Conservation (phyloP, 2,888 invertebrate species). For the Synanthedon tipuliformis region DNA sequence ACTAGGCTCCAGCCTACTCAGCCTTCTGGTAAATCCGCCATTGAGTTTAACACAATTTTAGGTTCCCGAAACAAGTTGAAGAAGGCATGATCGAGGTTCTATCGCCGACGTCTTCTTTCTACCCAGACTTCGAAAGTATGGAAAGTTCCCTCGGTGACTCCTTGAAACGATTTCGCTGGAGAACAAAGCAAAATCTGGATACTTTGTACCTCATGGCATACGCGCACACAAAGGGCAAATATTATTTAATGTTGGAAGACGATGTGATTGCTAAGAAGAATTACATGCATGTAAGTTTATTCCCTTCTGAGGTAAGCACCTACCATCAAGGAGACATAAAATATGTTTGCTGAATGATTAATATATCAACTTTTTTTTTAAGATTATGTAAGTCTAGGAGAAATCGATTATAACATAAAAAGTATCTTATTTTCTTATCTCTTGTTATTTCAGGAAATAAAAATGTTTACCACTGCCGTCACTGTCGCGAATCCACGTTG, state of each 20-base stretch:
- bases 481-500: conserved; percentile 74
- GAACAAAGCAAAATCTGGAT: conserved; percentile 95
- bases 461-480: conserved; percentile 22
- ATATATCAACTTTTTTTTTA: too few species aligned
- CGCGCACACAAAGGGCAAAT: conserved; percentile 86
- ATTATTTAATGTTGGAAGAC: conserved; percentile 94
- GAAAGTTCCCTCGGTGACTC: conserved; percentile 87
- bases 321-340: too few species aligned
- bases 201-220: conserved; percentile 95
- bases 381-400: too few species aligned
- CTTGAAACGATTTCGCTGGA: conserved; percentile 86
- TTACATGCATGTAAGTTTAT: conserved; percentile 81
- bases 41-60: too few species aligned
- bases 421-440: too few species aligned
- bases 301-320: background rate
- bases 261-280: conserved; percentile 90
- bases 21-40: too few species aligned
- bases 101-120: conserved; percentile 85
- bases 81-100: conserved; percentile 90
- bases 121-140: conserved; percentile 85
- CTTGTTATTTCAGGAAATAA: conserved; percentile 35
- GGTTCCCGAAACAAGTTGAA: conserved; percentile 81
- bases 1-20: too few species aligned
- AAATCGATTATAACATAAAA: too few species aligned
- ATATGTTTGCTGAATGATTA: too few species aligned